Percentiles rank a stretch among this genome's conserved stretches.
These are phyloP conservation scores for Rhopalosiphum nymphaeae DNA, from an alignment of 2,888 invertebrate species.

Conservation along the genomic window DNA sequence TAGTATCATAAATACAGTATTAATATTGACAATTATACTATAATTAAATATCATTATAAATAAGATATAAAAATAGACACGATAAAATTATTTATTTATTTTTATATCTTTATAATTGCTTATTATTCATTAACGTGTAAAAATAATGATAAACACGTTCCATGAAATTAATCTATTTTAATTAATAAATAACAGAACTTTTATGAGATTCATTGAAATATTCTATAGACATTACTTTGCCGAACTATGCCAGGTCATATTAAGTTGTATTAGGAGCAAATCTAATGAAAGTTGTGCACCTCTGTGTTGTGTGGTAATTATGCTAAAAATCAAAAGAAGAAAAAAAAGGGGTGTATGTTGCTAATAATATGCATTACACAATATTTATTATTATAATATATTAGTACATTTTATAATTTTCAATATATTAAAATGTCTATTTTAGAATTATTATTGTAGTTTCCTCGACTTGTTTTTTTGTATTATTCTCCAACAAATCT, in stretches of 20 bases:
- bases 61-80: neutral
- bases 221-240: neutral
- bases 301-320: too few species aligned
- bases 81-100: too few species aligned
- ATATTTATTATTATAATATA: neutral
- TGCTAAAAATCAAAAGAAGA: too few species aligned
- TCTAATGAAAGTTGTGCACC: too few species aligned
- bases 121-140: neutral
- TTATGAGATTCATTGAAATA: neutral
- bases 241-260: neutral
- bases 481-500: neutral
- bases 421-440: neutral
- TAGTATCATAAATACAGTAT: neutral
- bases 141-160: neutral
- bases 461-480: neutral
- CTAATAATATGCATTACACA: neutral
- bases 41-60: neutral
- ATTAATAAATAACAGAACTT: neutral
- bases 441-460: neutral
- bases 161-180: neutral
- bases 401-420: neutral
- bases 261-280: neutral
- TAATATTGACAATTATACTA: neutral
- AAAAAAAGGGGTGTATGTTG: too few species aligned
- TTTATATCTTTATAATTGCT: neutral